A percentile compares a stretch with the other conserved stretches of the same genome.
Evolutionary conservation across 2,113 vertebrate species (phyloP).

Genomic region (Rhadina sibilatrix): DNA sequence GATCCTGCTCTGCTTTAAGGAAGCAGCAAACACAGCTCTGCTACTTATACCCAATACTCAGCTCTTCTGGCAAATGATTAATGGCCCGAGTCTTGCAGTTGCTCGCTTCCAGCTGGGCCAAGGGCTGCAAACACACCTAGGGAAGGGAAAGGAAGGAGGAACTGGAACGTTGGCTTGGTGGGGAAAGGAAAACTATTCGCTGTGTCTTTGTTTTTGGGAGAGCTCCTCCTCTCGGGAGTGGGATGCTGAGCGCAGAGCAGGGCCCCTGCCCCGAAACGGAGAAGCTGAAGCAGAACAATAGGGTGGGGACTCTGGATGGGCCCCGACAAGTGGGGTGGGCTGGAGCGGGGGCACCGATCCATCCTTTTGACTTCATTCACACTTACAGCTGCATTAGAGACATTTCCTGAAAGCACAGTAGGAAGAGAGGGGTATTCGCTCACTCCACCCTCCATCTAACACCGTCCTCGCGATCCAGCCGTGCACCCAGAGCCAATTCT

Average conservation of each 20-base stretch:
- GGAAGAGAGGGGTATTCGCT: constrained; percentile 74
- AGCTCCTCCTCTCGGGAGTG: constrained; percentile 49
- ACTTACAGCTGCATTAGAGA: constrained; percentile 71
- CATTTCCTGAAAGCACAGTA: constrained; percentile 75
- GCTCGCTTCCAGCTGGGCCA: background rate
- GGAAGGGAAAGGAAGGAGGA: constrained; percentile 14
- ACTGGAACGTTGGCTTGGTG: background rate
- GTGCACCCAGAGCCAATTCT: constrained; percentile 51
- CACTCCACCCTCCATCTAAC: constrained; percentile 72
- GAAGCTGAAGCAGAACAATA: constrained; percentile 68
- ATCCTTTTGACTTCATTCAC: constrained; percentile 72
- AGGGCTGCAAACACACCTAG: constrained; percentile 43
- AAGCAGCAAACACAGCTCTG: background rate
- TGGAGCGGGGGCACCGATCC: constrained; percentile 40
- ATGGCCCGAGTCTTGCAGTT: background rate
- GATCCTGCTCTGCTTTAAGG: background rate
- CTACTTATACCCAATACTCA: constrained; percentile 32
- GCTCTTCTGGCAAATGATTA: constrained; percentile 30
- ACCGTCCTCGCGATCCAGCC: constrained; percentile 60
- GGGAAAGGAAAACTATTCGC: constrained; percentile 44
- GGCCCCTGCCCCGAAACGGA: constrained; percentile 57
- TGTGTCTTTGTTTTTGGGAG: constrained; percentile 42
- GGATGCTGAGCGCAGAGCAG: constrained; percentile 47
- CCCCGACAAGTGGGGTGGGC: constrained; percentile 31
- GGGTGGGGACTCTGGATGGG: constrained; percentile 65